Conservation (phyloP, 2,888 invertebrate species). For the Lampropteryx suffumata region DNA sequence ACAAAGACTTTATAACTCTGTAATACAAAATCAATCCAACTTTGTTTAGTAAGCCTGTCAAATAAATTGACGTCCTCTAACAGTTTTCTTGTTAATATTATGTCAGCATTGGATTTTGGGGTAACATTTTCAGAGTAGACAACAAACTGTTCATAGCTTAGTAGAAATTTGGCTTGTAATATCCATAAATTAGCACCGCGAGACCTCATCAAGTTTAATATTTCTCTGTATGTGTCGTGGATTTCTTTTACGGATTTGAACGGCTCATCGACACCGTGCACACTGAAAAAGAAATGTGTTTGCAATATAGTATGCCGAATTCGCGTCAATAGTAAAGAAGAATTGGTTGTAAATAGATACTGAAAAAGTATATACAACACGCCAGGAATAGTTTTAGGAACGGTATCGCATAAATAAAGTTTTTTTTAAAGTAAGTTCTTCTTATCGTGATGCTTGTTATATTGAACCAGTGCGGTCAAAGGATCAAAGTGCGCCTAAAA, state of each 20-base stretch:
- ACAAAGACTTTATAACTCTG: slow-evolving; percentile 84
- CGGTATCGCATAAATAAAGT: too few relatives aligned
- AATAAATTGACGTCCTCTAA: slow-evolving; percentile 51
- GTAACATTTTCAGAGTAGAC: slow-evolving; percentile 57
- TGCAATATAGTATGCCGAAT: too few relatives aligned
- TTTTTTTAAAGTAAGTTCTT: too few relatives aligned
- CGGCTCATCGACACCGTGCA: slow-evolving; percentile 53
- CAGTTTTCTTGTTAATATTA: slow-evolving; percentile 53
- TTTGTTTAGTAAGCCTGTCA: slow-evolving; percentile 68
- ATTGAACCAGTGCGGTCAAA: too few relatives aligned
- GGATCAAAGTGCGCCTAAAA: too few relatives aligned
- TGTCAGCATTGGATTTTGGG: slow-evolving; percentile 61
- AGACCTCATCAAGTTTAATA: slow-evolving; percentile 58
- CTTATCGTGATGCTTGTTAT: too few relatives aligned
- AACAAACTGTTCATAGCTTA: slow-evolving; percentile 68
- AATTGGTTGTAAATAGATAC: too few relatives aligned
- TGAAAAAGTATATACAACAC: too few relatives aligned
- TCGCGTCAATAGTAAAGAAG: too few relatives aligned
- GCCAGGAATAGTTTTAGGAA: too few relatives aligned
- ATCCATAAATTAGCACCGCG: slow-evolving; percentile 65
- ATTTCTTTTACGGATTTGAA: slow-evolving; percentile 65
- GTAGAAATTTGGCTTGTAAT: slow-evolving; percentile 62
- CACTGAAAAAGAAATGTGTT: slow-evolving; percentile 39
- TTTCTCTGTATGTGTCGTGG: slow-evolving; percentile 66
- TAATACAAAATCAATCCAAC: slow-evolving; percentile 84